Base-by-base conservation (phyloP, 2,797 vertebrate genomes). In the Spea hammondii region DNA sequence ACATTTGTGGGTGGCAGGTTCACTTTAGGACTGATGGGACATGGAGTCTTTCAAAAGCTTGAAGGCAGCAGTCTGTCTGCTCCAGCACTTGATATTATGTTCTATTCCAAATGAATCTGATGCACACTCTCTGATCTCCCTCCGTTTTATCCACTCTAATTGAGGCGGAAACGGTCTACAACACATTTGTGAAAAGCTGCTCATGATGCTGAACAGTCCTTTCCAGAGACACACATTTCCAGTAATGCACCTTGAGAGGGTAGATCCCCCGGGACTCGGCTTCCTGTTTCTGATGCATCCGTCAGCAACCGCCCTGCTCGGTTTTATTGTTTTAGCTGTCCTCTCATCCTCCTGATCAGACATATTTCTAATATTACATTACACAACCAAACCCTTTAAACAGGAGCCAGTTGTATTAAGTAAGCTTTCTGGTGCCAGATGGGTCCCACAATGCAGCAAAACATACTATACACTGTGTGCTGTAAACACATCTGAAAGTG, bases 321-420 rank as follows among this genome's bases (percentile, higher is more conserved):
- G 59, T 81, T 81, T 46, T 81, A 76, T 81, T 81, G 79, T 81
- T 81, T 81, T 81, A 81, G 79, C 79, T 81, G 79, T 81, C 79
- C 76, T 74, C 72, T 79, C 78, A 70, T 81, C 69, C 79, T 81
- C 74, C 74, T 72, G 12, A 76, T 77, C 79, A 69, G 79, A 81
- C 74, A 81, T 81, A 72, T 66, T 81, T 81, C 51, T 72, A 67
- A 76, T 81, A 72, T 81, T 76, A 77, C 74, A 81, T 76, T 81
- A 76, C 74, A 81, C 79, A 81, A 76, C 69, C 69, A 74, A 72
- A 17, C 79, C 79, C 74, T 81, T 76, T 77, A 76, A 67, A 65
- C 74, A 67, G 53, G 53, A 65, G 66, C 69, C 69, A 76, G 54
- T 48, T 76, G 53, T 48, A 67, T 50, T 60, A 51, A 66, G 79